Evolutionary conservation across 2,888 invertebrate species (phyloP), one percentile per base, ranked within the genome.

Genomic region (Steromphala cineraria): DNA sequence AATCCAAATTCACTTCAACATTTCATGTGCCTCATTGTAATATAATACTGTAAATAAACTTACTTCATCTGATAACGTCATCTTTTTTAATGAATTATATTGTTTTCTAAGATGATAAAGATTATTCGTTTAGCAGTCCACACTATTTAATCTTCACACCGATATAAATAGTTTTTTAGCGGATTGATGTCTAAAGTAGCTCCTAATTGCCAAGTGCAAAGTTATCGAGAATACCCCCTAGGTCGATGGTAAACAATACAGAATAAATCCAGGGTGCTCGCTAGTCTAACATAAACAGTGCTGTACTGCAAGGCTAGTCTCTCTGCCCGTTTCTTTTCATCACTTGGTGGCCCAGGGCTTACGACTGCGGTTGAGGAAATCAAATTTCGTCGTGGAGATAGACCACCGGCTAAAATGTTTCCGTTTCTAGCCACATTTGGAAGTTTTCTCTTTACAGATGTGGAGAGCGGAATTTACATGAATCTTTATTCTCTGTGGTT

Each of bases 381-480:
- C 62, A 62, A 62, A 62, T 62, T 62, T 62, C 62, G 62, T 24
- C 62, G 28, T 24, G 10, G 62, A 28, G 28, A 62, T 62, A 62
- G 62, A 62, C 62, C 62, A 62, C 62, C 62, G 62, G 62, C 62
- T 62, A 24, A 62, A 62, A 28, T 62, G 62, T 62, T 62, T 62
- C 62, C 28, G 62, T 62, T 62, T 24, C 46, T 46, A 46, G 46
- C 46, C 46, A 46, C 46, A 46, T 46, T 46, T 46, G 46, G 46
- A 46, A 46, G 46, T 46, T 46, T 46, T 46, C 46, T 46, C 46
- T 46, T 8, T 46, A 46, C 46, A 46, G 46, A 46, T 46, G 46
- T 46, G 46, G 46, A 13, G 46, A 46, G 36, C 3, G 46, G 46
- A 46, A 10, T 46, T 46, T 46, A 46, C 46, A 46, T 46, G 46